These are phyloP conservation scores for Aviceda subcristata DNA, from an alignment of 2,113 vertebrate genomes.

Conservation along the genomic window DNA sequence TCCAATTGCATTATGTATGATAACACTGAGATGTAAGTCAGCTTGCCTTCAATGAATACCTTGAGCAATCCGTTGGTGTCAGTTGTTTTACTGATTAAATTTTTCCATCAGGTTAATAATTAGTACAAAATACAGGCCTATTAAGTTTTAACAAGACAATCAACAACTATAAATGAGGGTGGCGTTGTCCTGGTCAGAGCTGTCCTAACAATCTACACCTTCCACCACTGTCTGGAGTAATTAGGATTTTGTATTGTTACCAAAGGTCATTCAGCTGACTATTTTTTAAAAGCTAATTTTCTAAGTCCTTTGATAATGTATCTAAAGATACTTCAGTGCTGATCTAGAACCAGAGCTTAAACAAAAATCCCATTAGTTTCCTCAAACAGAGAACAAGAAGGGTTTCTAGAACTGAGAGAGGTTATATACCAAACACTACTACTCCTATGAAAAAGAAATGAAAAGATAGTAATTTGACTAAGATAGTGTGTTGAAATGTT, in stretches of 20 bases:
- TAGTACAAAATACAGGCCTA: not conserved
- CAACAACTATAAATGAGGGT: not conserved
- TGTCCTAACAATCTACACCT: not conserved
- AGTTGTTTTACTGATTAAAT: not conserved
- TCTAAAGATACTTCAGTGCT: not conserved
- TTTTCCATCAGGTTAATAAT: not conserved
- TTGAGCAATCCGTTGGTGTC: not conserved
- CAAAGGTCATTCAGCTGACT: not conserved
- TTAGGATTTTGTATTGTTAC: not conserved
- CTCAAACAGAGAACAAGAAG: not conserved
- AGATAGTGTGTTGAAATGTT: conserved; percentile 7
- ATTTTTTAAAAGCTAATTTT: not conserved
- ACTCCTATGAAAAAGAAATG: not conserved
- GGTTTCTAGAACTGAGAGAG: not conserved
- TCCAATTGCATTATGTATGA: not conserved
- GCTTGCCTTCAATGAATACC: not conserved
- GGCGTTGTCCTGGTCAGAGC: not conserved
- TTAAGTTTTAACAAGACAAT: not conserved
- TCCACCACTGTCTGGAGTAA: not conserved
- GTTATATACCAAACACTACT: not conserved
- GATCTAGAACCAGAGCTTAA: not conserved
- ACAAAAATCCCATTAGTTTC: not conserved
- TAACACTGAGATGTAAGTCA: not conserved
- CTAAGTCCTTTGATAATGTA: not conserved
- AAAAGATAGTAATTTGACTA: not conserved